Evolutionary conservation across 2,888 invertebrate species (phyloP), one percentile per base, ranked within the genome.

Genomic region (Caenorhabditis sp.): DNA sequence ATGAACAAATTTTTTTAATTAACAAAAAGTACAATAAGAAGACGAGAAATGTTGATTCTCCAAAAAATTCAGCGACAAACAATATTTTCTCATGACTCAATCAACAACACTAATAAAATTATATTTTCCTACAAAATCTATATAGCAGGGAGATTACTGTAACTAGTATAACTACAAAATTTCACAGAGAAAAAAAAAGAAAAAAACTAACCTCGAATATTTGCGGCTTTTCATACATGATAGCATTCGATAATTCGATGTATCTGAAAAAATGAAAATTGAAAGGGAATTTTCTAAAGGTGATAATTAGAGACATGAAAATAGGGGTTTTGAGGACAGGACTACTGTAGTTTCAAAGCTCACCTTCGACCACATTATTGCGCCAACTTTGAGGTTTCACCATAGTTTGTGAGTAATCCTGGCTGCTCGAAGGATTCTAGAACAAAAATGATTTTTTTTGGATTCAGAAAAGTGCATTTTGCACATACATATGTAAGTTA

Each of bases 351-450:
- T 36, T 59, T 38, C 26, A 20, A 57, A 49, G 21, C 21, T 12
- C 17, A 43, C 43, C 43, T 43, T 43, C 43, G 14, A 43, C 43
- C 5, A 43, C 43, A 43, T 43, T 43, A 43, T 43, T 43, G 2
- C 43, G 12, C 43, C 43, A 43, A 10, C 43, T 7, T 43, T 43
- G 43, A 3, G 43, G 43, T 17, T 43, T 43, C 8, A 38, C 23
- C 54, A 54, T 58, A 21, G 20, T 23, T 26, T 58, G 0, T 20
- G 56, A 49, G 21, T 38, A 61, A 60, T 63, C 64, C 60, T 59
- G 56, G 56, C 70, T 70, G 63, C 70, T 70, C 58, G 70, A 70
- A 58, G 70, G 70, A 58, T 66, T 70, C 70, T 70, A 54, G 31
- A 56, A 56, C 20, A 53, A 64, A 64, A 59, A 8, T 43, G 36